Base-by-base conservation (phyloP, 2,113 vertebrate species). In the Gambusia affinis region DNA sequence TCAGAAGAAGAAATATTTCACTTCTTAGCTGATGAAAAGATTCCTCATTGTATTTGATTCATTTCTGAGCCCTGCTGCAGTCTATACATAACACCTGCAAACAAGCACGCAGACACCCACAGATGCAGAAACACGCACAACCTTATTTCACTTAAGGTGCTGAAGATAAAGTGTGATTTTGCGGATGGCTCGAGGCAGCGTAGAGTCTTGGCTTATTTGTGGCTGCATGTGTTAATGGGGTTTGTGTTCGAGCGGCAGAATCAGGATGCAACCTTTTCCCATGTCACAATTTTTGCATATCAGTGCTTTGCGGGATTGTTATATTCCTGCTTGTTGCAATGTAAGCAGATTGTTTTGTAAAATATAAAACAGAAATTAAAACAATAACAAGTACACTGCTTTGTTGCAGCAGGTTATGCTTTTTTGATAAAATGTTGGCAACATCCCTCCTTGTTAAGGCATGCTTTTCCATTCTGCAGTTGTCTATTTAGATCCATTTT, bases 81-180 rank as follows among this genome's bases (percentile, higher is more conserved):
- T 51, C 60, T 76, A 54, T 73, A 72, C 66, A 79, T 70, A 68
- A 72, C 83, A 88, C 83, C 79, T 87, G 90, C 80, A 80, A 87
- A 87, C 28, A 85, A 85, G 87, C 86, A 63, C 87, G 63, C 82
- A 80, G 39, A 85, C 80, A 80, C 86, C 77, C 70, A 75, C 72
- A 79, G 47, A 64, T 57, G 39, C 75, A 78, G 68, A 76, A 77
- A 79, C 31, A 39, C 11, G 72, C 76, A 81, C 64, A 44, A 67
- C 73, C 66, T 63, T 57, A 70, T 82, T 78, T 76, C 74, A 87
- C 79, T 70, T 75, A 66, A 82, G 81, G 78, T 72, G 84, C 63
- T 37, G 68, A 72, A 79, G 71, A 75, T 77, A 67, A 79, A 82
- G 89, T 86, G 87, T 64, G 86, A 88, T 85, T 77, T 84, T 87